Evolutionary conservation across 2,888 invertebrate genomes (phyloP).

Genomic region (Lacanobia wlatinum): DNA sequence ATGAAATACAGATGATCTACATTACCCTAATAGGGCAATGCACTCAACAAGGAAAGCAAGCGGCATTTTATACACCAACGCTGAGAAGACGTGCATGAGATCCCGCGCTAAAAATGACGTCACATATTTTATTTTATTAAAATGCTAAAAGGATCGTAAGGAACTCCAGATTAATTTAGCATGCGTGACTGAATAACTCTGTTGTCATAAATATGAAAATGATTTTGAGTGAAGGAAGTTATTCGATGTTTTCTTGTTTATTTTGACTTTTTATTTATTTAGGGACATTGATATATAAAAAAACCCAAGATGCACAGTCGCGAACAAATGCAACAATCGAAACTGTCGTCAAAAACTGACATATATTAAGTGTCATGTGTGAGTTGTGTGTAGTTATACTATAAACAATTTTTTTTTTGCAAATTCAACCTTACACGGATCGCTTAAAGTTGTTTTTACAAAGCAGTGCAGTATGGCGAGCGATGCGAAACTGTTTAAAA

Average conservation of each 20-base stretch:
- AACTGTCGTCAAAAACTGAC: too few species aligned
- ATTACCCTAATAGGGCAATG: constrained; percentile 51
- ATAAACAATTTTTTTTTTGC: too few species aligned
- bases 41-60: constrained; percentile 39
- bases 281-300: too few species aligned
- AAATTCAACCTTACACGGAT: too few species aligned
- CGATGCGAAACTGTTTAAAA: too few species aligned
- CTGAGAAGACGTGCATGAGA: constrained; percentile 26
- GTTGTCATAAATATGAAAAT: constrained; percentile 31
- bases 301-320: too few species aligned
- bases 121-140: constrained; percentile 61
- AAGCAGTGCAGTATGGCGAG: too few species aligned
- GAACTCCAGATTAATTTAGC: constrained; percentile 42
- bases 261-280: too few species aligned
- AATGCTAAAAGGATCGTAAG: constrained; percentile 60
- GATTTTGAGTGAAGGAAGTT: constrained; percentile 11
- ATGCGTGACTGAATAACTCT: constrained; percentile 37
- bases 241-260: neutral
- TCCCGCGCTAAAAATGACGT: constrained; percentile 32
- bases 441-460: too few species aligned
- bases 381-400: too few species aligned
- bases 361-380: too few species aligned
- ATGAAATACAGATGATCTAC: constrained; percentile 35
- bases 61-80: constrained; percentile 38
- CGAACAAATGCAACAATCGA: too few species aligned